phyloP scores from a whole-genome alignment of 2,888 invertebrate genomes.

The Pyrochroa serraticornis region DNA sequence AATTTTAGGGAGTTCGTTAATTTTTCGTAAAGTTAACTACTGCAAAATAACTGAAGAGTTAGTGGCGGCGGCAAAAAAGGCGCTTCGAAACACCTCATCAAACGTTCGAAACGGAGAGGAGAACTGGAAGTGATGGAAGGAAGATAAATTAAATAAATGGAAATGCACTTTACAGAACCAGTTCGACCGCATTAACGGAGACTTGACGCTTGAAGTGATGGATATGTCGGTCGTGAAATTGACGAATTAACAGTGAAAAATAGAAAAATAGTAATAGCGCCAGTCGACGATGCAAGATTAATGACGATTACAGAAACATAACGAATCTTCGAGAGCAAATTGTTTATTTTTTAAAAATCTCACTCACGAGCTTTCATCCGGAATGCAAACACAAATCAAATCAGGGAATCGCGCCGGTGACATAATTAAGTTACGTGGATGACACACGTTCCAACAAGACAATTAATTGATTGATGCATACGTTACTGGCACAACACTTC shows the following conservation, averaged over 20 bases:
- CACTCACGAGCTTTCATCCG: no score
- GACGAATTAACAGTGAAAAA: neutral
- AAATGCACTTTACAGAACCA: slow-evolving; percentile 7
- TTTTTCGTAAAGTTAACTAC: no score
- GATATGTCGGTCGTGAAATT: neutral
- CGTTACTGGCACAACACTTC: neutral
- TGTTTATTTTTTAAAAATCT: no score
- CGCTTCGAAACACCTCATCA: no score
- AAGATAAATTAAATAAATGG: slow-evolving; percentile 16
- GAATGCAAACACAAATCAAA: no score
- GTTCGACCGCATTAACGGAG: no score
- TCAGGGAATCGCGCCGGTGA: neutral
- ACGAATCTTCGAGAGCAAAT: neutral
- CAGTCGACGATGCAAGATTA: neutral
- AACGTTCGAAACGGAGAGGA: no score
- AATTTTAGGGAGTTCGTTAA: no score
- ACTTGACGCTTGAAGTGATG: neutral
- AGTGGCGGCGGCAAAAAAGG: no score
- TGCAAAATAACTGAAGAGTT: no score
- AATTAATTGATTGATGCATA: slow-evolving; percentile 1
- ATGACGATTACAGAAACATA: neutral
- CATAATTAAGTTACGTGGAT: neutral
- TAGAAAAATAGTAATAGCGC: neutral
- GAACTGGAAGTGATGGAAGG: no score
- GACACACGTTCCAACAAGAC: neutral